Conservation (phyloP, 2,113 vertebrate genomes). For the Dipodomys ordii region DNA sequence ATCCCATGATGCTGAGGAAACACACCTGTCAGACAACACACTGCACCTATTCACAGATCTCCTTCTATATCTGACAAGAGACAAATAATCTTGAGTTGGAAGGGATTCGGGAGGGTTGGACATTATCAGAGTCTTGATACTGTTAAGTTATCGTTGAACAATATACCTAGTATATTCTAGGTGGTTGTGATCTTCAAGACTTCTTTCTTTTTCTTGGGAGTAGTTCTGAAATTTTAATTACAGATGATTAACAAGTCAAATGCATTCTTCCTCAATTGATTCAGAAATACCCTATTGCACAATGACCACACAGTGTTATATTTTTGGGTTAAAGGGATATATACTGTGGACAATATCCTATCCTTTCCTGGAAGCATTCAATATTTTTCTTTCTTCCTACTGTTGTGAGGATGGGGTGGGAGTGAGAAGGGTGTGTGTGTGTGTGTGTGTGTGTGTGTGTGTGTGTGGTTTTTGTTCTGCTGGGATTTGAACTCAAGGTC, state of each 20-base stretch:
- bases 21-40: neutral
- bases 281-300: neutral
- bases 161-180: neutral
- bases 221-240: conserved; percentile 13
- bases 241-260: conserved; percentile 40
- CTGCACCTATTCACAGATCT: neutral
- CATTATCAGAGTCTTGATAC: neutral
- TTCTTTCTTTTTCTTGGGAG: neutral
- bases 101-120: accelerated
- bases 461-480: neutral
- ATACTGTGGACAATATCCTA: neutral
- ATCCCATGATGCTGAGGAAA: neutral
- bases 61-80: neutral
- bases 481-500: neutral
- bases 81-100: neutral
- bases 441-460: no score
- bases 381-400: neutral
- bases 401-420: neutral
- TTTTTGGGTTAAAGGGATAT: conserved; percentile 13
- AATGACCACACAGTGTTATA: neutral
- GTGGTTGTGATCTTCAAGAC: conserved; percentile 9
- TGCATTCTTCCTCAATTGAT: neutral
- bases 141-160: neutral
- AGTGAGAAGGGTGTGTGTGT: neutral
- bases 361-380: neutral